Percentiles rank a stretch among this genome's conserved stretches.
These are phyloP conservation scores for Dicyrtomina minuta DNA, from an alignment of 2,888 invertebrate genomes.

Conservation along the genomic window DNA sequence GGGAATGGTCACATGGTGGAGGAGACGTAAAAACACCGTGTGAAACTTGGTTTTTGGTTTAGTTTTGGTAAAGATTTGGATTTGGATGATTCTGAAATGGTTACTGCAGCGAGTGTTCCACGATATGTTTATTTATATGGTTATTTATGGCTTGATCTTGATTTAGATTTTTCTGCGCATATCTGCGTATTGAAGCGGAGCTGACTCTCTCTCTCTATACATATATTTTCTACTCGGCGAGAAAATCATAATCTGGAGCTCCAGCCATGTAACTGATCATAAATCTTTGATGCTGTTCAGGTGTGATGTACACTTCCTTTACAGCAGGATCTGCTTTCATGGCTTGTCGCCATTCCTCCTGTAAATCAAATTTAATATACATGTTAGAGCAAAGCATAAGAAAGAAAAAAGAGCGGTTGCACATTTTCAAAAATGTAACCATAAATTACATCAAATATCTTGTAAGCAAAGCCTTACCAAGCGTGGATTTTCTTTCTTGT, in stretches of 20 bases:
- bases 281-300: constrained; percentile 73
- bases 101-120: not conserved
- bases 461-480: constrained; percentile 33
- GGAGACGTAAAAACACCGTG: too few species aligned
- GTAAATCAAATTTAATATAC: constrained; percentile 53
- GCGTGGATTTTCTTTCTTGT: constrained; percentile 32
- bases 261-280: constrained; percentile 66
- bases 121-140: not conserved
- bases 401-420: not conserved
- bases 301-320: constrained; percentile 65
- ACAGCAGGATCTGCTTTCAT: constrained; percentile 73
- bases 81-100: constrained; percentile 1
- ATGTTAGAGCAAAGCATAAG: not conserved
- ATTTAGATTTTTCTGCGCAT: not conserved
- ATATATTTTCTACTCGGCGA: constrained; percentile 37
- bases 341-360: constrained; percentile 69
- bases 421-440: not conserved
- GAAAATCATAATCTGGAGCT: constrained; percentile 66
- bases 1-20: too few species aligned
- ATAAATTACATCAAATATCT: not conserved
- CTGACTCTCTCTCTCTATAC: too few species aligned
- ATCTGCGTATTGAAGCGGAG: not conserved
- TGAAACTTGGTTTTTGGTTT: too few species aligned
- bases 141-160: not conserved
- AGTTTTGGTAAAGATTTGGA: too few species aligned